Base-by-base conservation (phyloP, 2,888 invertebrate species). In the Homarus gammarus region DNA sequence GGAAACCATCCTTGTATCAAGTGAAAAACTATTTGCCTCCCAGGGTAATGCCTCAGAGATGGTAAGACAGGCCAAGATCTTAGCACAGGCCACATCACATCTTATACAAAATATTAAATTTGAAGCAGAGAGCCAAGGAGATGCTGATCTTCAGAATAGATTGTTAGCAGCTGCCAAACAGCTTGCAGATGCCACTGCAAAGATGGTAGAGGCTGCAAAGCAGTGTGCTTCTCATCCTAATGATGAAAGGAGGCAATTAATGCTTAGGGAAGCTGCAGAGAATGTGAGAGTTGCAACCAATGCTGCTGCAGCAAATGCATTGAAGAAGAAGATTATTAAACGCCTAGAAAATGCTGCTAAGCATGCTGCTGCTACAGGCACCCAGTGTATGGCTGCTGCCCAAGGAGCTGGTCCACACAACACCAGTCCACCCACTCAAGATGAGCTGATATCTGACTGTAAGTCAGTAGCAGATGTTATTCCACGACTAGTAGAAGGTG, bases 201-300 rank as follows among this genome's bases (percentile, higher is more conserved):
- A 97, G 92, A 97, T 99, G 96, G 99, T 99, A 38, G 99, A 99
- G 94, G 98, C 99, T 0, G 99, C 99, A 0, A 95, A 99, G 89
- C 96, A 97, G 84, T 99, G 99, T 94, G 98, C 98, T 0, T 96
- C 96, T 38, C 96, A 96, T 93, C 96, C 96, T 0, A 96, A 98
- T 94, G 98, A 98, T 93, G 95, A 96, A 0, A 95, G 95, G 90
- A 97, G 97, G 93, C 98, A 98, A 93, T 56, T 86, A 44, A 51
- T 84, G 5, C 94, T 99, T 18, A 96, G 97, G 51, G 95, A 95
- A 91, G 99, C 99, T 0, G 99, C 99, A 0, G 98, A 99, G 93
- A 97, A 98, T 92, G 94, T 99, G n/a, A 95, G 98, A 75, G 96
- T 96, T 93, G 98, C 98, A 49, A 95, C 95, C 36, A 97, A 98